phyloP scores from a whole-genome alignment of 2,888 invertebrate genomes.

The Cosmopolites sordidus region DNA sequence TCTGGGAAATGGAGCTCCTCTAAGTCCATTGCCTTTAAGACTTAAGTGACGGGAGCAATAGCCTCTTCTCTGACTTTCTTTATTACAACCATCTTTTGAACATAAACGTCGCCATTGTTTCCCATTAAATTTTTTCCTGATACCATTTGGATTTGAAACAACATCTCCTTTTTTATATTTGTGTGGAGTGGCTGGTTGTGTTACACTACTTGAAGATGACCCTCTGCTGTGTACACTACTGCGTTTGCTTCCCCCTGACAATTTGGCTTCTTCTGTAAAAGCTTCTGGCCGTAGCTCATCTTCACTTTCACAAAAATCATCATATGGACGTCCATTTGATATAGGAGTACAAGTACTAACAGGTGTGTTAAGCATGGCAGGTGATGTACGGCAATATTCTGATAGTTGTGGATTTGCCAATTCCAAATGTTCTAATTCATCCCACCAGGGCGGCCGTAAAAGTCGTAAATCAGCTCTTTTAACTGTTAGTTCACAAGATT shows the following conservation, averaged over 20 bases:
- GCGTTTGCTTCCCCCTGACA: constrained; percentile 74
- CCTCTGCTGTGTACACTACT: constrained; percentile 89
- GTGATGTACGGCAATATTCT: constrained; percentile 49
- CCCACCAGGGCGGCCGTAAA: constrained; percentile 93
- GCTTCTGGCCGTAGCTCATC: constrained; percentile 82
- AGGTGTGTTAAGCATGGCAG: constrained; percentile 50
- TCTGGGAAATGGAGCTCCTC: constrained; percentile 49
- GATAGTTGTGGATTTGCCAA: constrained; percentile 26
- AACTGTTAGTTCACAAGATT: constrained; percentile 61
- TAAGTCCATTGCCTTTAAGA: constrained; percentile 66
- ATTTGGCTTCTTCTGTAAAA: constrained; percentile 72
- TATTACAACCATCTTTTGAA: constrained; percentile 90
- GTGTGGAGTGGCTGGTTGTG: constrained; percentile 90
- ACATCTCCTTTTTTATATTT: constrained; percentile 96
- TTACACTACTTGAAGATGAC: constrained; percentile 86
- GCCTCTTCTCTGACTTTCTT: constrained; percentile 95
- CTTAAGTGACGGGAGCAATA: constrained; percentile 96
- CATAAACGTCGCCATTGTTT: constrained; percentile 98
- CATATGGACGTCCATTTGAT: constrained; percentile 60
- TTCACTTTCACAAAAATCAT: constrained; percentile 82
- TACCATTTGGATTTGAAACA: constrained; percentile 88
- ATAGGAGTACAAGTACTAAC: constrained; percentile 52
- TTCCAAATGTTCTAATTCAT: constrained; percentile 73
- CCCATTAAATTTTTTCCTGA: constrained; percentile 98
- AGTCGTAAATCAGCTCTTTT: constrained; percentile 87